Base-by-base conservation (phyloP, 2,888 invertebrate species). In the Dryobota labecula region DNA sequence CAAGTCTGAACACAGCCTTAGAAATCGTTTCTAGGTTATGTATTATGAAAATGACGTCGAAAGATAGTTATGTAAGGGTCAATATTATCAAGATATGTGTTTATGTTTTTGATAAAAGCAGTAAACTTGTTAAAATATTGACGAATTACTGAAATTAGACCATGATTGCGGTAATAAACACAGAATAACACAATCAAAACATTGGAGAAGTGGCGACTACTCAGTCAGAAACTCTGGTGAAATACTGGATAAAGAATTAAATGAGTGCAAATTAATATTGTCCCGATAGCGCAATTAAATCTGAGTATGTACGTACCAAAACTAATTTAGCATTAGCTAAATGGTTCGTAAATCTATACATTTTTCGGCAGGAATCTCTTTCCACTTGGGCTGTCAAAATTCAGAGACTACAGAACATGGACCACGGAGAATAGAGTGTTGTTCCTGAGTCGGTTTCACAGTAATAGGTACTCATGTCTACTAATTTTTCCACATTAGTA, bases 291-390 rank as follows among this genome's bases (percentile, higher is more conserved):
- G 9, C 33, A 41, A 61, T 53, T 53, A 45, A 62, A 57, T 45
- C 13, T 51, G 24, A 68, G 47, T 36, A 61, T 80, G 71, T 86
- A 93, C 93, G 75, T 92, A 95, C 95, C 93, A 95, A 92, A 88
- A 95, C 89, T 85, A 95, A 91, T 89, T 92, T 93, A 86, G 92
- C 79, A 91, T 93, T 94, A 82, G 92, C 78, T 91, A 96, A 89
- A 90, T 93, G 91, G 83, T 92, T 94, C 78, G 93, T 92, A 91
- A 96, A 93, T 95, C 92, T 94, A 80, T 93, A 94, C 96, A 96
- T 96, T 95, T 85, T 95, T 95, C 93, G 93, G 92, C 92, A 92
- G 90, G 90, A 92, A 92, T 89, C 90, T 91, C 92, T 89, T 88
- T 91, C 88, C 90, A 90, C 92, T 92, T 87, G 90, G 90, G 89